Percentiles rank a stretch among this genome's conserved stretches.
These are phyloP conservation scores for Blastobasis lacticolella DNA, from an alignment of 2,888 invertebrate genomes.

Conservation along the genomic window DNA sequence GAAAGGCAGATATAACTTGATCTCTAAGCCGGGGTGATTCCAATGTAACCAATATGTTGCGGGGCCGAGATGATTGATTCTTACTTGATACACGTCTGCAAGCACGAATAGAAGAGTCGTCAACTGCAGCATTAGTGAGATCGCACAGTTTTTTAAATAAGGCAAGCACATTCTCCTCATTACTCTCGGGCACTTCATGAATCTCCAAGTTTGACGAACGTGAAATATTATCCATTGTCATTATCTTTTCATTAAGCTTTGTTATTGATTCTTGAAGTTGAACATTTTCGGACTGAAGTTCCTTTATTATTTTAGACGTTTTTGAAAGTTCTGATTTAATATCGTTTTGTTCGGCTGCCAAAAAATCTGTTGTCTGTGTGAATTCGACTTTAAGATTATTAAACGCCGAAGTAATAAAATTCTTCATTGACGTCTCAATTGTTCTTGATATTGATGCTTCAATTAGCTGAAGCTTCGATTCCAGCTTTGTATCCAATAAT, in stretches of 20 bases:
- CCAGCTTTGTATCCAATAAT: too few relatives aligned
- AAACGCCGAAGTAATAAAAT: neutral
- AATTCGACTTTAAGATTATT: conserved; percentile 4
- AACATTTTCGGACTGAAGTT: conserved; percentile 1
- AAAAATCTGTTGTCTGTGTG: conserved; percentile 5
- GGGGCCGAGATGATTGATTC: conserved; percentile 7
- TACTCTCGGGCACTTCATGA: conserved; percentile 8
- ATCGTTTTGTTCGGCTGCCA: conserved; percentile 1
- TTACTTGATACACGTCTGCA: conserved; percentile 12
- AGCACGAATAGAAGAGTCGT: neutral
- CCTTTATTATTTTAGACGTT: conserved; percentile 1
- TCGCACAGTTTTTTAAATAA: conserved; percentile 5
- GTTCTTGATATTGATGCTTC: too few relatives aligned
- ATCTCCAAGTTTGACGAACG: conserved; percentile 9
- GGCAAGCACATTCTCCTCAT: conserved; percentile 1
- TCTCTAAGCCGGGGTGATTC: conserved; percentile 10
- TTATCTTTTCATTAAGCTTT: conserved; percentile 5
- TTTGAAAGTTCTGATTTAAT: conserved; percentile 2
- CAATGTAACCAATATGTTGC: conserved; percentile 8
- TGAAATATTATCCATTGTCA: neutral
- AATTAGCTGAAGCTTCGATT: too few relatives aligned
- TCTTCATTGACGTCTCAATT: too few relatives aligned
- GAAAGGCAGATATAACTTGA: conserved; percentile 7
- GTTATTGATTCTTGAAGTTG: neutral
- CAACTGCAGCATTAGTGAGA: neutral